A percentile compares a stretch with the other conserved stretches of the same genome.
Conservation (phyloP, 1,140 invertebrate genomes). For the Trinorchestia longiramus region DNA sequence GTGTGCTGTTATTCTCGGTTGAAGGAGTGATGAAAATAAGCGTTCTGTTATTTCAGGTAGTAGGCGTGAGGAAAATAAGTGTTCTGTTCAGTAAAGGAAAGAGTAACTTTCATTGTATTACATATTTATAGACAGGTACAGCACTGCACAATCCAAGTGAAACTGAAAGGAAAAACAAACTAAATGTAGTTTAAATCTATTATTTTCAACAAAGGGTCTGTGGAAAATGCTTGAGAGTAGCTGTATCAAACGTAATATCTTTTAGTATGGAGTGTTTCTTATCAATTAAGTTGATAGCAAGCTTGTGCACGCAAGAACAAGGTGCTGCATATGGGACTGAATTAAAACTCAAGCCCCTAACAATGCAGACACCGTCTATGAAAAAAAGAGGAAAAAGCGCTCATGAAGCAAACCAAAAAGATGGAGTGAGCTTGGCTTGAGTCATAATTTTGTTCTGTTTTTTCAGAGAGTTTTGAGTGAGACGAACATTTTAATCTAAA, state of each 20-base stretch:
- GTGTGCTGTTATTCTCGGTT: too few species aligned
- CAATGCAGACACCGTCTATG: constrained; percentile 20
- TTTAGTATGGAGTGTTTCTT: not conserved
- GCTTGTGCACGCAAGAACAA: not conserved
- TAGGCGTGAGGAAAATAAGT: too few species aligned
- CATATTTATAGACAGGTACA: too few species aligned
- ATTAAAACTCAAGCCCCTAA: constrained; percentile 17
- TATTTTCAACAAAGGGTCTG: not conserved
- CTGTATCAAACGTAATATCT: not conserved
- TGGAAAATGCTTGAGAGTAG: not conserved
- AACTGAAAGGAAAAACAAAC: too few species aligned
- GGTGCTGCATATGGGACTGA: not conserved
- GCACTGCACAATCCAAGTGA: too few species aligned
- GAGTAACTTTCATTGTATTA: too few species aligned
- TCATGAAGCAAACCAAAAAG: not conserved
- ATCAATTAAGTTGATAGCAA: not conserved
- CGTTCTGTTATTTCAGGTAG: too few species aligned
- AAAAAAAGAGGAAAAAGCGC: not conserved
- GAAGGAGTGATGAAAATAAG: too few species aligned
- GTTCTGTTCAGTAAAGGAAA: too few species aligned
- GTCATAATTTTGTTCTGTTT: constrained; percentile 2
- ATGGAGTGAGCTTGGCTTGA: not conserved
- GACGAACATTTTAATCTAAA: not conserved
- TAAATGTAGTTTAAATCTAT: not conserved
- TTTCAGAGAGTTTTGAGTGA: not conserved